Conservation (phyloP, 2,113 vertebrate species). For the Epinephelus lanceolatus region DNA sequence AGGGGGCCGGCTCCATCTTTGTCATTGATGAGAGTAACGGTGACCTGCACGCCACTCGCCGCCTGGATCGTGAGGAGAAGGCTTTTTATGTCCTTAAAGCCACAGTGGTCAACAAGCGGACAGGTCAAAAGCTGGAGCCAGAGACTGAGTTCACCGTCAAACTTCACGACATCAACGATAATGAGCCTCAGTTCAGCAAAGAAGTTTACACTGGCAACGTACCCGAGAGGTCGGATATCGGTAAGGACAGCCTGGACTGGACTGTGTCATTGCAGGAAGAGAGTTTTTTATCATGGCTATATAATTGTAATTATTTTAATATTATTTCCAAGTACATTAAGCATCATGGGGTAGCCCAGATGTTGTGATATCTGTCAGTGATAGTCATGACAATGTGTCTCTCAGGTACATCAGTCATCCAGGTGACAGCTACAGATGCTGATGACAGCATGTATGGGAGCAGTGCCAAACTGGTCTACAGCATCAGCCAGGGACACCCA, state of each 20-base stretch:
- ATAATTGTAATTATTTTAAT: too few species aligned
- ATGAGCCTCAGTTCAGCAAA: constrained; percentile 94
- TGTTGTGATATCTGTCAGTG: neutral
- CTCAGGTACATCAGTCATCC: constrained; percentile 93
- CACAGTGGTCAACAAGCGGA: constrained; percentile 91
- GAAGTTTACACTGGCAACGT: constrained; percentile 91
- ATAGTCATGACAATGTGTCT: constrained; percentile 18
- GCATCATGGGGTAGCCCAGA: neutral
- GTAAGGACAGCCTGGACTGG: constrained; percentile 79
- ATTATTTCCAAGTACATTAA: neutral
- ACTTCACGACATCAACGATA: constrained; percentile 98
- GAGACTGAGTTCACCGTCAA: constrained; percentile 96
- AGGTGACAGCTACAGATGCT: constrained; percentile 95
- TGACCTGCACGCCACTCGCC: constrained; percentile 94
- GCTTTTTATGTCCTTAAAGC: constrained; percentile 91
- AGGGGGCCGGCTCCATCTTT: constrained; percentile 95
- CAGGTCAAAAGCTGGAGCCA: constrained; percentile 91
- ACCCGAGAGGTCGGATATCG: constrained; percentile 92
- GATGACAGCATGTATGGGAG: constrained; percentile 95
- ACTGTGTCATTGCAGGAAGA: too few species aligned
- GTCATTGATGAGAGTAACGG: constrained; percentile 95
- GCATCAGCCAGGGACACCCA: constrained; percentile 95
- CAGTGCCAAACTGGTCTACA: constrained; percentile 95
- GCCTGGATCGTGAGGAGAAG: constrained; percentile 95
- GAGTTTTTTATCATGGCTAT: too few species aligned